Evolutionary conservation across 2,888 invertebrate genomes (phyloP).

Genomic region (Sarcophaga caerulescens): DNA sequence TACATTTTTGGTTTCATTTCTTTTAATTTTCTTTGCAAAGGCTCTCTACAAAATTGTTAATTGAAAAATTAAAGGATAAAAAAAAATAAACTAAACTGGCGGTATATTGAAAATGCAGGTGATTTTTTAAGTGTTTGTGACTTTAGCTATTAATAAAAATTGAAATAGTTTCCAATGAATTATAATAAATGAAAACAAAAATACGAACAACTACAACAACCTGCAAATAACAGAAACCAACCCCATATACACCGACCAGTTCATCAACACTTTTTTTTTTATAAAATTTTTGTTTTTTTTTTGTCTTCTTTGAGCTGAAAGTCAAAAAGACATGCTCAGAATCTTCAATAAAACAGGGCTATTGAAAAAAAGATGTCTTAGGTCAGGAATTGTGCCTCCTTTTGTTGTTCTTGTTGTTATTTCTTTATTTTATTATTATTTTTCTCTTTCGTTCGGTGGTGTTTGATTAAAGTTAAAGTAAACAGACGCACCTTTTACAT

Average conservation of each 20-base stretch:
- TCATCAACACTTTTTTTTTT: conserved; percentile 61
- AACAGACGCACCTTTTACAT: conserved; percentile 67
- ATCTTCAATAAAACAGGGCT: conserved; percentile 71
- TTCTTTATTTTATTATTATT: conserved; percentile 8
- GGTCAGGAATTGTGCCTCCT: conserved; percentile 73
- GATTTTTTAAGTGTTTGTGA: conserved; percentile 72
- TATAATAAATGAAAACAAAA: conserved; percentile 68
- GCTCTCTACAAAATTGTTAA: conserved; percentile 54
- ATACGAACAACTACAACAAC: conserved; percentile 61
- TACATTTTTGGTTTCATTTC: not conserved
- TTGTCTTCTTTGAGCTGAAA: conserved; percentile 22
- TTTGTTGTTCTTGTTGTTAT: conserved; percentile 15
- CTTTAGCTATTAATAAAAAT: conserved; percentile 79
- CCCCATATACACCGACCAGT: conserved; percentile 64
- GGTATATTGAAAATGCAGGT: conserved; percentile 72
- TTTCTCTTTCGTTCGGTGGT: not conserved
- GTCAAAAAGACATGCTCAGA: conserved; percentile 59
- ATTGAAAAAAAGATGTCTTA: conserved; percentile 78
- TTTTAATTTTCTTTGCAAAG: conserved; percentile 3
- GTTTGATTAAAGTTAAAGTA: conserved; percentile 60
- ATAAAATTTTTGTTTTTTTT: not conserved
- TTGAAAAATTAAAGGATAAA: conserved; percentile 49
- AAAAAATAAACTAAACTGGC: conserved; percentile 43
- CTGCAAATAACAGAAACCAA: conserved; percentile 41
- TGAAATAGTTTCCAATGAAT: conserved; percentile 75